These are phyloP conservation scores for Pogonophryne albipinna DNA, from an alignment of 2,797 vertebrate species.

Conservation along the genomic window DNA sequence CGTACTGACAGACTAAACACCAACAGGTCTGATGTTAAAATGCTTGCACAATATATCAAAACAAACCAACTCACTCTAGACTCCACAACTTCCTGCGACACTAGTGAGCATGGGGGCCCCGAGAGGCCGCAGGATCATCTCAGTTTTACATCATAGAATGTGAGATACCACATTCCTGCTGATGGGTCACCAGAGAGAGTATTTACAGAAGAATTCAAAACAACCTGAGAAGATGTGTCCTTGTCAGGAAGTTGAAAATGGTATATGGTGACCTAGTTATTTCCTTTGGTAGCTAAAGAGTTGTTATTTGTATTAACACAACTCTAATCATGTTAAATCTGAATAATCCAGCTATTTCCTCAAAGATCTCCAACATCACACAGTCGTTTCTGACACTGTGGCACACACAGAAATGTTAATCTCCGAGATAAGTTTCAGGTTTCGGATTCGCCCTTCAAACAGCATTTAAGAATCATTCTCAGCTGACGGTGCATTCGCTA, in stretches of 20 bases:
- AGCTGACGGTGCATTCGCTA: not conserved
- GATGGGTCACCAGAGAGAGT: not conserved
- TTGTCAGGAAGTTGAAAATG: not conserved
- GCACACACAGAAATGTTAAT: slow-evolving; percentile 10
- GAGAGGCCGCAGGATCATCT: slow-evolving; percentile 15
- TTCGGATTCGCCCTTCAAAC: slow-evolving; percentile 34
- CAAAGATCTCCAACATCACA: not conserved
- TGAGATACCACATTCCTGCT: slow-evolving; percentile 4
- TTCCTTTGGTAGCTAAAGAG: not conserved
- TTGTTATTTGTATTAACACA: not conserved
- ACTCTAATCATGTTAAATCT: too few relatives aligned
- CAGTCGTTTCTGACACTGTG: not conserved
- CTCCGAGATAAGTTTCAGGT: slow-evolving; percentile 6
- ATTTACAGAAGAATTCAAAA: slow-evolving; percentile 19
- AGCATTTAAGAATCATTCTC: not conserved
- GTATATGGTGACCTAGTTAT: not conserved
- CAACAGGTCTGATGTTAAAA: slow-evolving; percentile 8
- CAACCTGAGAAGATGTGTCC: slow-evolving; percentile 1
- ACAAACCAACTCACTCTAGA: slow-evolving; percentile 20
- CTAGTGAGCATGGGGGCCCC: not conserved
- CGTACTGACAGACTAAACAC: slow-evolving; percentile 14
- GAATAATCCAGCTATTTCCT: slow-evolving; percentile 1
- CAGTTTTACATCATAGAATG: slow-evolving; percentile 17
- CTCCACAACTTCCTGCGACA: slow-evolving; percentile 44
- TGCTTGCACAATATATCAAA: slow-evolving; percentile 10